phyloP scores from a whole-genome alignment of 2,113 vertebrate species.

The Phyllostomus discolor region DNA sequence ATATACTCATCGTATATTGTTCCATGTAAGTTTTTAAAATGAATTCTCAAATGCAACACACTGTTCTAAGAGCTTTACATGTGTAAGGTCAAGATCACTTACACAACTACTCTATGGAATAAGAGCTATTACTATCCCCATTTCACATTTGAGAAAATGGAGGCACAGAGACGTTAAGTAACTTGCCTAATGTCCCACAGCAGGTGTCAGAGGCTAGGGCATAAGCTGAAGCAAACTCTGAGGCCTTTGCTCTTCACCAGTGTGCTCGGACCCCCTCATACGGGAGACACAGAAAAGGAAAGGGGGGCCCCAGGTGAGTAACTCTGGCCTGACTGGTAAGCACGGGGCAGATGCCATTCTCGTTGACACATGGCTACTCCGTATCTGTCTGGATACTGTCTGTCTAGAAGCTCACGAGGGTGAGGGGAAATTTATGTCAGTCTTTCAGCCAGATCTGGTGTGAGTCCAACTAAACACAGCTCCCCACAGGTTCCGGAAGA shows the following conservation, averaged over 20 bases:
- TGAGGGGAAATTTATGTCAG: not conserved
- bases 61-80: not conserved
- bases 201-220: not conserved
- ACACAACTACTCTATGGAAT: not conserved
- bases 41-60: not conserved
- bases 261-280: rapidly evolving
- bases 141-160: not conserved
- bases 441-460: not conserved
- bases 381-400: not conserved
- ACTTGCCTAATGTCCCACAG: not conserved
- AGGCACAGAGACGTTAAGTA: not conserved
- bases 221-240: not conserved
- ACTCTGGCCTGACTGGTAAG: not conserved
- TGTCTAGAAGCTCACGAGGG: not conserved
- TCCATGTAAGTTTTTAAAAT: not conserved
- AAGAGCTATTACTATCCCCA: not conserved
- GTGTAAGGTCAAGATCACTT: not conserved
- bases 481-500: not conserved
- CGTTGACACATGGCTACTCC: not conserved
- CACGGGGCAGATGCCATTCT: not conserved
- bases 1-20: no score
- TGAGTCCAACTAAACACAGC: not conserved
- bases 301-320: not conserved
- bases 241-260: not conserved
- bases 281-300: not conserved